Evolutionary conservation across 2,113 vertebrate species (phyloP).

Genomic region (Brevimyrus niger): DNA sequence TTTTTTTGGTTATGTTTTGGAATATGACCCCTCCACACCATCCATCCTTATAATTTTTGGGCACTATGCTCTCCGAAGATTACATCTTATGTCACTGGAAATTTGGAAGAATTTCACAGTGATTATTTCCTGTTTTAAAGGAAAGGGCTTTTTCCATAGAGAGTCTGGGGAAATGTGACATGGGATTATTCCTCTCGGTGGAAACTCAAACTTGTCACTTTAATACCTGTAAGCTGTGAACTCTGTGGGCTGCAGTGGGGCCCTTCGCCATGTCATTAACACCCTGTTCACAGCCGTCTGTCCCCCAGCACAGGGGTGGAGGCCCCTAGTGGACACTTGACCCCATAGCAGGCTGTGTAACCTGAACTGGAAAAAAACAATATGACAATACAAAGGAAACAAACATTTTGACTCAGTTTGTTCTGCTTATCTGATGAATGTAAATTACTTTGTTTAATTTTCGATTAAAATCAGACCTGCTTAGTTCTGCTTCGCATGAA

Average conservation of each 20-base stretch:
- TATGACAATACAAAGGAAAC: not conserved
- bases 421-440: not conserved
- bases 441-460: not conserved
- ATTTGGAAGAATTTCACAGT: slow-evolving; percentile 43
- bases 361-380: not conserved
- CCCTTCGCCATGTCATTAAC: not conserved
- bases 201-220: not conserved
- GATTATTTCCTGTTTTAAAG: slow-evolving; percentile 51
- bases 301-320: not conserved
- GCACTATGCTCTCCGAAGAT: slow-evolving; percentile 29
- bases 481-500: not conserved
- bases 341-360: not conserved
- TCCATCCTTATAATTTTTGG: not conserved
- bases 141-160: not conserved
- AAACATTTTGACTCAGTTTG: not conserved
- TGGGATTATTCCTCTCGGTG: not conserved
- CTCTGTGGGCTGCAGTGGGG: not conserved
- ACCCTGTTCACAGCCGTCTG: not conserved
- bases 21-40: not conserved
- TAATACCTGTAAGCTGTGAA: not conserved
- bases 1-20: not conserved
- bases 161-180: not conserved
- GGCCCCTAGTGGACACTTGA: not conserved
- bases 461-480: not conserved
- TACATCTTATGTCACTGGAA: slow-evolving; percentile 52